Evolutionary conservation across 2,113 vertebrate genomes (phyloP).

Genomic region (Ophiodon elongatus): DNA sequence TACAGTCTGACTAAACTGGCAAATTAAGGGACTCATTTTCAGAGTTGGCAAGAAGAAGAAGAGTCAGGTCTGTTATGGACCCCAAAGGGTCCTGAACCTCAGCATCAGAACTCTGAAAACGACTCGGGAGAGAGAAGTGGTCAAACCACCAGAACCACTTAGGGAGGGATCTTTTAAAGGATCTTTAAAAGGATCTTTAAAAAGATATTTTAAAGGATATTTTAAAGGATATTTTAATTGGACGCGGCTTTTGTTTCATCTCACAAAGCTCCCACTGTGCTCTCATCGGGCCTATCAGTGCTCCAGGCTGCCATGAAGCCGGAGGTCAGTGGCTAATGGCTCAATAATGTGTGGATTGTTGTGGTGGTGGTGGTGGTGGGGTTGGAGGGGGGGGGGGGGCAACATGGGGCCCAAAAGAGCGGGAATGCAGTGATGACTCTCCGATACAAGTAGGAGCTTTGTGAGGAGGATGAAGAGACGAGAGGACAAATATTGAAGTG

Average conservation of each 20-base stretch:
- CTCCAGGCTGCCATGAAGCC: slow-evolving; percentile 50
- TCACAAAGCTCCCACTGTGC: slow-evolving; percentile 72
- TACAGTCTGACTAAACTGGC: too few relatives aligned
- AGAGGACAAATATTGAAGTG: slow-evolving; percentile 21
- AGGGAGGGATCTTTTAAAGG: too few relatives aligned
- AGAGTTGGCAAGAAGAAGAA: background rate
- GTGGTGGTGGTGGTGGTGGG: slow-evolving; percentile 14
- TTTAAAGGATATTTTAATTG: slow-evolving; percentile 60
- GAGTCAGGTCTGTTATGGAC: background rate
- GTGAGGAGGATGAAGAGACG: slow-evolving; percentile 38
- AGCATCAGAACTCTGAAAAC: background rate
- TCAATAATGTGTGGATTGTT: slow-evolving; percentile 77
- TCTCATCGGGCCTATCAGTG: slow-evolving; percentile 44
- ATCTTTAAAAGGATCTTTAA: too few relatives aligned
- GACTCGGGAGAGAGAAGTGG: slow-evolving; percentile 18
- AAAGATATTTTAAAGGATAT: too few relatives aligned
- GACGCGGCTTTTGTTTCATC: slow-evolving; percentile 69
- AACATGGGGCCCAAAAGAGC: slow-evolving; percentile 10
- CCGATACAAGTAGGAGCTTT: slow-evolving; percentile 66
- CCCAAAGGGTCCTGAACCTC: background rate
- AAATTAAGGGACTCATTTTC: background rate
- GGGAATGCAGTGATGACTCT: slow-evolving; percentile 25
- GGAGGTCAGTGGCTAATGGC: slow-evolving; percentile 71
- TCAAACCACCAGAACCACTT: slow-evolving; percentile 22
- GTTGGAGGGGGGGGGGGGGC: background rate